Evolutionary conservation across 2,113 vertebrate species (phyloP).

Genomic region (Steatornis caripensis): DNA sequence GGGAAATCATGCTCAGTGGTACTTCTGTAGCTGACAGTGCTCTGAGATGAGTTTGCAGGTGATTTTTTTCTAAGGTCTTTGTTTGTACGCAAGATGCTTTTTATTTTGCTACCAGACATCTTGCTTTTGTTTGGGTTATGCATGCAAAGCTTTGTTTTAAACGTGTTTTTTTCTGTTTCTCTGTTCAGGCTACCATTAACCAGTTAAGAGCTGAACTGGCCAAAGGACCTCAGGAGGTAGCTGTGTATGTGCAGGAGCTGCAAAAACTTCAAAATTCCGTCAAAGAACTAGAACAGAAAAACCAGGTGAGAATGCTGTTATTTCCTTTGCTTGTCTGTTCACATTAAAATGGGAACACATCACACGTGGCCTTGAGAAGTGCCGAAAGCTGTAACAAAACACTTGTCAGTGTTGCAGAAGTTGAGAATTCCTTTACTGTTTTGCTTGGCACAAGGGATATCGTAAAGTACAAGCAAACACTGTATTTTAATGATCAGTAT

Average conservation of each 20-base stretch:
- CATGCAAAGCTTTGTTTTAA: background rate
- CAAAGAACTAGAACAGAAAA: conserved; percentile 86
- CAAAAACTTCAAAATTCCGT: conserved; percentile 84
- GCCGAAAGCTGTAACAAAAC: background rate
- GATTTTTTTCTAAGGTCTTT: background rate
- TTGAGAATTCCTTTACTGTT: background rate
- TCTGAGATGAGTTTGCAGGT: background rate
- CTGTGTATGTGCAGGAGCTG: conserved; percentile 90
- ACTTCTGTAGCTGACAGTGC: background rate
- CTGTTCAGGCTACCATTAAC: conserved; percentile 81
- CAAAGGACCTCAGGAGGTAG: conserved; percentile 93
- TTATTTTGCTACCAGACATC: background rate
- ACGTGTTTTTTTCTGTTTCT: background rate
- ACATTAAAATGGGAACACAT: background rate
- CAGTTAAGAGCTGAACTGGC: conserved; percentile 90
- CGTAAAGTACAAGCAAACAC: background rate
- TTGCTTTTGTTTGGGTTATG: background rate
- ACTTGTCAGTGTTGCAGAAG: background rate
- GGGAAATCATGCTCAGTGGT: background rate
- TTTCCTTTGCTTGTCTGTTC: background rate
- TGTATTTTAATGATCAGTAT: background rate
- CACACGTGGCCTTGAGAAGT: background rate
- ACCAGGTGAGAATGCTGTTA: conserved; percentile 79
- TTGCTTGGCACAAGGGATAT: background rate
- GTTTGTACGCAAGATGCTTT: background rate